These are phyloP conservation scores for Drosophila seguyi DNA, from an alignment of 1,140 invertebrate species.

Conservation along the genomic window DNA sequence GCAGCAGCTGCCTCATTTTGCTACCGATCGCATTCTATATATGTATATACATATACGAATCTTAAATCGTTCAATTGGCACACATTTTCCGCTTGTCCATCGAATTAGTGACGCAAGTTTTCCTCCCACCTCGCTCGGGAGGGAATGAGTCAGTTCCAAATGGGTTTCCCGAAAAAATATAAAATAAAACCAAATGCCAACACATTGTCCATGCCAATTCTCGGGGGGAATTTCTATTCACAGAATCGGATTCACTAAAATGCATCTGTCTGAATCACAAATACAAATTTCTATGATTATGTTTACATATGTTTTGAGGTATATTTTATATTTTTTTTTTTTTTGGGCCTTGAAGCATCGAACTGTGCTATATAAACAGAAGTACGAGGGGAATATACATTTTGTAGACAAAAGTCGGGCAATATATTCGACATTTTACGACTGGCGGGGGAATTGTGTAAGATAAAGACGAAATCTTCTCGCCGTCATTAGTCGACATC, in stretches of 20 bases:
- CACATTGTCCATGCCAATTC: slow-evolving; percentile 28
- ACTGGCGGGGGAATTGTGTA: slow-evolving; percentile 62
- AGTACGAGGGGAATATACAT: slow-evolving; percentile 20
- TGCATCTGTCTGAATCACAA: slow-evolving; percentile 39
- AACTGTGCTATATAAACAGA: slow-evolving; percentile 46
- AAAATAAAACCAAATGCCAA: slow-evolving; percentile 8
- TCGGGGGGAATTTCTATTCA: slow-evolving; percentile 13
- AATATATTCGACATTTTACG: slow-evolving; percentile 70
- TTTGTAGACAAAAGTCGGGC: slow-evolving; percentile 51
- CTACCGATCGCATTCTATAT: slow-evolving; percentile 38
- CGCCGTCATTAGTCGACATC: slow-evolving; percentile 30
- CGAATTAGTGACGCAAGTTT: slow-evolving; percentile 70
- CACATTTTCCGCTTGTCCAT: slow-evolving; percentile 70
- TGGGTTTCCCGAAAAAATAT: slow-evolving; percentile 35
- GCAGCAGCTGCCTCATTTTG: slow-evolving; percentile 41
- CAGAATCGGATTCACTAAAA: slow-evolving; percentile 23
- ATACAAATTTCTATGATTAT: slow-evolving; percentile 32
- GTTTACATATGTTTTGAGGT: slow-evolving; percentile 57
- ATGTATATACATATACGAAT: slow-evolving; percentile 14
- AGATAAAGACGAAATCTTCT: slow-evolving; percentile 57
- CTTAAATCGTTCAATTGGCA: slow-evolving; percentile 72
- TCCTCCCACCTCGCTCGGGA: slow-evolving; percentile 6
- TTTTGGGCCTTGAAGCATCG: slow-evolving; percentile 57
- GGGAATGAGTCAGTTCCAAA: slow-evolving; percentile 46
- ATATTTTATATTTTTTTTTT: slow-evolving; percentile 23